These are phyloP conservation scores for Acholoe squamosa DNA, from an alignment of 2,888 invertebrate species.

Conservation along the genomic window DNA sequence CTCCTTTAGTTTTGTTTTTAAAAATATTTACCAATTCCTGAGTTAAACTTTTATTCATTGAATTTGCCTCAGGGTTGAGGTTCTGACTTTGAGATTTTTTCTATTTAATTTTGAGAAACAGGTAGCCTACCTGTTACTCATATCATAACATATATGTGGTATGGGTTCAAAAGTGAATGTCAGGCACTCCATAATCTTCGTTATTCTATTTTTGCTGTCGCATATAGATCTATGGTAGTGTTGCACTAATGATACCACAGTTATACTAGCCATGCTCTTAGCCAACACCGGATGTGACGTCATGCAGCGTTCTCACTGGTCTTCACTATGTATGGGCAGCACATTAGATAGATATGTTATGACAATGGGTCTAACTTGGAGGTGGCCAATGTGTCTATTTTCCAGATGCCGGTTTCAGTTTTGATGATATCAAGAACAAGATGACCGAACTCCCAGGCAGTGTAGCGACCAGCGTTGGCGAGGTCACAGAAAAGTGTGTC, in stretches of 20 bases:
- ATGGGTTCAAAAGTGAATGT: no score
- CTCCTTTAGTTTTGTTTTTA: no score
- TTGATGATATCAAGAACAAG: conserved; percentile 81
- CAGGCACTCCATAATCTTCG: no score
- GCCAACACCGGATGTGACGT: conserved; percentile 22
- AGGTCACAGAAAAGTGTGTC: conserved; percentile 81
- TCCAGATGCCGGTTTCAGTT: conserved; percentile 69
- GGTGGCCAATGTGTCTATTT: conserved; percentile 67
- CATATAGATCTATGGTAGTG: no score
- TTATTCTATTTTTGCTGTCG: no score
- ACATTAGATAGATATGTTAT: not conserved
- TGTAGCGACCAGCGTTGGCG: conserved; percentile 80
- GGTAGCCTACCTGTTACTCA: no score
- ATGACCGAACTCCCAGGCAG: conserved; percentile 81
- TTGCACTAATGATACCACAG: conserved; percentile 19
- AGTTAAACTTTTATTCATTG: no score
- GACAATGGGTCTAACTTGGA: not conserved
- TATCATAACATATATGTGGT: no score
- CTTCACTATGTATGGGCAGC: not conserved
- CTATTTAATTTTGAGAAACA: no score
- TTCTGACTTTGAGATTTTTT: no score
- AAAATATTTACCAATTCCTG: no score
- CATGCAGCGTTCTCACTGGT: conserved; percentile 38
- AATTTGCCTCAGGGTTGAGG: no score
- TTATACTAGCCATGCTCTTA: not conserved